phyloP scores from a whole-genome alignment of 2,797 vertebrate genomes.

The Paramormyrops hopkinsi region DNA sequence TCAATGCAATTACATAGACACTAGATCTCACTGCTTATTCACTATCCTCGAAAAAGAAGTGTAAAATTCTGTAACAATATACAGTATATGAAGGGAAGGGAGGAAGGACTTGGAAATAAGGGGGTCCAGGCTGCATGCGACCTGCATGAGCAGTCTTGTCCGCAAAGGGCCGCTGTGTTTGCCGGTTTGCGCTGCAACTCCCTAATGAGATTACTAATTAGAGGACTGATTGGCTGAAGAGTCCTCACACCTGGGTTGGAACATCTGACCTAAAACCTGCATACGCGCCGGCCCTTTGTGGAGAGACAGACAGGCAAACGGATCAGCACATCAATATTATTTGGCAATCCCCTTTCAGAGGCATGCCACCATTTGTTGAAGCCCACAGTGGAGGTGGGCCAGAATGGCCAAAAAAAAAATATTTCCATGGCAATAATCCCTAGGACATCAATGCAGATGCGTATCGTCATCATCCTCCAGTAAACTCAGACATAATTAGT shows the following conservation, averaged over 20 bases:
- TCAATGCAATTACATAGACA: slow-evolving; percentile 4
- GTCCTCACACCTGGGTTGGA: not conserved
- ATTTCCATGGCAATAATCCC: not conserved
- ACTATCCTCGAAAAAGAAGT: not conserved
- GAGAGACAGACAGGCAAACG: not conserved
- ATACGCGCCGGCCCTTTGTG: not conserved
- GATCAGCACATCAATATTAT: not conserved
- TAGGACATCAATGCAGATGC: not conserved
- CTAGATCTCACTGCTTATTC: not conserved
- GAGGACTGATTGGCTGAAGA: not conserved
- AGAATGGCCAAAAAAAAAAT: not conserved
- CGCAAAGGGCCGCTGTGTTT: not conserved
- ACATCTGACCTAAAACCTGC: not conserved
- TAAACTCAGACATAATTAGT: not conserved
- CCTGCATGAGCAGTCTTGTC: not conserved
- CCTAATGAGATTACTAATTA: not conserved
- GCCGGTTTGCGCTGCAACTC: not conserved
- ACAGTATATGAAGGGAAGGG: not conserved
- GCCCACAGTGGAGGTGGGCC: not conserved
- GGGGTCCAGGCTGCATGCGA: not conserved
- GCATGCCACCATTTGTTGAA: not conserved
- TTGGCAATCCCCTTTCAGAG: not conserved
- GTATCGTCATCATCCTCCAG: not conserved
- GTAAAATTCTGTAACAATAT: not conserved
- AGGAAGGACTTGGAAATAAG: not conserved